phyloP scores from a whole-genome alignment of 2,113 vertebrate species.

The Tetrax tetrax region DNA sequence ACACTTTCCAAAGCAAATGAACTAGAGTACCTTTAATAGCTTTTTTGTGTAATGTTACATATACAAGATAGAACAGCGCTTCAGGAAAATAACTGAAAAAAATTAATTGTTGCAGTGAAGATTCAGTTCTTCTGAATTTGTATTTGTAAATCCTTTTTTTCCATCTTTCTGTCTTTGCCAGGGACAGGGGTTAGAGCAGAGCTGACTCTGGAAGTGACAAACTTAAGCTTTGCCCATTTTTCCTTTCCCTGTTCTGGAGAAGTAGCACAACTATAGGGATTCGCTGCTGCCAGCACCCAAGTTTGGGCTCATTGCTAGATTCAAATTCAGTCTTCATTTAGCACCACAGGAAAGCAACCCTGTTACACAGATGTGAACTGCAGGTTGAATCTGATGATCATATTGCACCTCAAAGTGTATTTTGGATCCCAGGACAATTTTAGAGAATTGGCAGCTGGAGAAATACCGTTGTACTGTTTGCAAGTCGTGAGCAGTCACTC shows the following conservation, averaged over 20 bases:
- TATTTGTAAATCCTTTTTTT: background rate
- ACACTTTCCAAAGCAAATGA: slow-evolving; percentile 44
- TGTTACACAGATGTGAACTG: background rate
- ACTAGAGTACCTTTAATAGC: background rate
- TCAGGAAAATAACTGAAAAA: slow-evolving; percentile 10
- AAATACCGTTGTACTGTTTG: background rate
- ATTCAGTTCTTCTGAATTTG: background rate
- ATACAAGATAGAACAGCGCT: background rate
- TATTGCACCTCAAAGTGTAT: background rate
- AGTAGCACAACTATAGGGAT: background rate
- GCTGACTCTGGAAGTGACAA: background rate
- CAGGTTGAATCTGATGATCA: background rate
- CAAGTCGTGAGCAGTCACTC: background rate
- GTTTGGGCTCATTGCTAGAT: background rate
- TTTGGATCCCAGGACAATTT: background rate
- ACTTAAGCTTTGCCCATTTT: background rate
- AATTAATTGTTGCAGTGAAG: background rate
- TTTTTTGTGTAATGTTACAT: slow-evolving; percentile 16
- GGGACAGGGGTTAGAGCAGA: slow-evolving; percentile 8
- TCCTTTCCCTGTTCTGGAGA: background rate
- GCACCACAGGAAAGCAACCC: background rate
- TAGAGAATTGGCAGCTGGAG: background rate
- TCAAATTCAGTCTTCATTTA: background rate
- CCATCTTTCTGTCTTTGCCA: background rate
- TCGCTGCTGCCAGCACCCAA: background rate